Percentiles rank a stretch among this genome's conserved stretches.
These are phyloP conservation scores for Spinus olivaceus DNA, from an alignment of 2,797 vertebrate species.

Conservation along the genomic window DNA sequence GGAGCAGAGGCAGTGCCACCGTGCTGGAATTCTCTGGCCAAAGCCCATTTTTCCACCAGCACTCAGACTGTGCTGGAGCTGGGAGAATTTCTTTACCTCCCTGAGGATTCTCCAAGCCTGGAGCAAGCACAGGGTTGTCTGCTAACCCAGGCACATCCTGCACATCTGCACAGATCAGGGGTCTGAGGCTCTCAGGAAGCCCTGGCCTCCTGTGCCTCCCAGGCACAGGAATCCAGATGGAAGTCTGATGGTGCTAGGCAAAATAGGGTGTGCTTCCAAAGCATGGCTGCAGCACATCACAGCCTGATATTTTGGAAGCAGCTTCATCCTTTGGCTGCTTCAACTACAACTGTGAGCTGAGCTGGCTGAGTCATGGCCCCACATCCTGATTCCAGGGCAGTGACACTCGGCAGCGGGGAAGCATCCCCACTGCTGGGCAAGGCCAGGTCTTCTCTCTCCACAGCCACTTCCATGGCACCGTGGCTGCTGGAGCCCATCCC, in stretches of 20 bases:
- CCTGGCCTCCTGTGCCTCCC: background rate
- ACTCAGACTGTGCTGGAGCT: background rate
- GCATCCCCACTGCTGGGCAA: background rate
- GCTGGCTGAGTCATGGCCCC: background rate
- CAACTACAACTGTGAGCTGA: background rate
- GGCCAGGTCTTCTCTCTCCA: background rate
- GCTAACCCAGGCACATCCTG: background rate
- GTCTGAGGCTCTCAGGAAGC: background rate
- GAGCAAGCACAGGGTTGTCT: background rate
- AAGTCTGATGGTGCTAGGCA: background rate
- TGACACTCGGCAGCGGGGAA: fast-evolving
- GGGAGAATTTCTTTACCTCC: background rate
- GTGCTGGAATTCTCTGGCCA: background rate
- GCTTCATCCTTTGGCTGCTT: background rate
- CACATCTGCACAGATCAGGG: background rate
- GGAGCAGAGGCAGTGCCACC: background rate
- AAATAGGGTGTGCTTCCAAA: background rate
- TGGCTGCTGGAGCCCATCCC: background rate
- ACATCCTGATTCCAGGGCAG: background rate
- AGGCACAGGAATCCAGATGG: background rate
- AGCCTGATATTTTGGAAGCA: background rate
- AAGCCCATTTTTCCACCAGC: background rate
- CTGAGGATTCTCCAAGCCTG: background rate
- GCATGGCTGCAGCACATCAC: background rate
- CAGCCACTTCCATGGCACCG: background rate